Evolutionary conservation across 35 echinoderm and acorn worm genomes (phyloP).

Genomic region (Strongylocentrotus purpuratus): DNA sequence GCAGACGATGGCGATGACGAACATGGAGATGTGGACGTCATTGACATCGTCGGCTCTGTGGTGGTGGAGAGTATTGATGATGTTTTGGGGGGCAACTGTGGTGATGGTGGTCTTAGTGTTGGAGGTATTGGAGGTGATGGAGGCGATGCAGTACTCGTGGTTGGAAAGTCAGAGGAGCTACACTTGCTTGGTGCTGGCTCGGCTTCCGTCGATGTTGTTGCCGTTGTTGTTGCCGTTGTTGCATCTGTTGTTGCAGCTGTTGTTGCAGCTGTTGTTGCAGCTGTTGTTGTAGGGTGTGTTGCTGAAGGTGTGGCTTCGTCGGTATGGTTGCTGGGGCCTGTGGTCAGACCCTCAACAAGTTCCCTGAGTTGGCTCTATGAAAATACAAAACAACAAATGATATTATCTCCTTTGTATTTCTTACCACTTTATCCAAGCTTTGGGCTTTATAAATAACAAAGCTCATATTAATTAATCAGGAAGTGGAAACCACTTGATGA

Average conservation of each 20-base stretch:
- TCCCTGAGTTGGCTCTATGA: slow-evolving; percentile 45
- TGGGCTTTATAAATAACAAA: neutral
- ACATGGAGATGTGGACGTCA: neutral
- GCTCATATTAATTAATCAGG: too few relatives aligned
- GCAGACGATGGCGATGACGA: neutral
- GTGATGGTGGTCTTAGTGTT: neutral
- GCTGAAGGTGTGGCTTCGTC: neutral
- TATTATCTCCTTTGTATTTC: neutral
- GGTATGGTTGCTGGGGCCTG: neutral
- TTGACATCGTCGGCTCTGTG: neutral
- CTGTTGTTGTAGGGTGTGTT: neutral
- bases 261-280: neutral
- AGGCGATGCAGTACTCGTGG: neutral
- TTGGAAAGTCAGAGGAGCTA: neutral
- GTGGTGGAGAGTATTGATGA: neutral
- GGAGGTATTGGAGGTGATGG: neutral
- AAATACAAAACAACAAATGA: neutral
- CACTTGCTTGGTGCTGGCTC: neutral
- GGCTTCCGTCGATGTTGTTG: neutral
- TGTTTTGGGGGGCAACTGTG: neutral
- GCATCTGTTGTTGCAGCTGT: neutral
- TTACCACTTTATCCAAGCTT: neutral
- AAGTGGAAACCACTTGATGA: too few relatives aligned
- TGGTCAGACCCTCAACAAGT: slow-evolving; percentile 26
- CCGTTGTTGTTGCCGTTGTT: neutral